Conservation (phyloP, 2,888 invertebrate genomes). For the Merodon equestris region DNA sequence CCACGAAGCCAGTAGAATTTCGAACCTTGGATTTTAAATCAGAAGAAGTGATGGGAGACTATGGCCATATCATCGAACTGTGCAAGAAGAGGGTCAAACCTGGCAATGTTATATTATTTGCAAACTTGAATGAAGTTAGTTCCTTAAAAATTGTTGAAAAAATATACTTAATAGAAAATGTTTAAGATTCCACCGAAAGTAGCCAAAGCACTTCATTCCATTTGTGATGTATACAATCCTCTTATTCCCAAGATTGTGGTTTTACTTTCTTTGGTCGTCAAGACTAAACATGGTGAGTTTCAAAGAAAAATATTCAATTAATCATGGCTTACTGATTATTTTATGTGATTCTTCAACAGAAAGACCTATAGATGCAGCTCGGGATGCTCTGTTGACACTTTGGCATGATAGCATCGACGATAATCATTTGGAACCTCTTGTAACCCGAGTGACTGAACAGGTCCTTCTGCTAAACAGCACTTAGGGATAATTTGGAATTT, state of each 20-base stretch:
- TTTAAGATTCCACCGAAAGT: constrained; percentile 73
- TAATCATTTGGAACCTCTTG: constrained; percentile 74
- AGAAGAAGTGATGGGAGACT: constrained; percentile 70
- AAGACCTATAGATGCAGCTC: constrained; percentile 68
- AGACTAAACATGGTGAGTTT: constrained; percentile 31
- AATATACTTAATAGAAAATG: neutral
- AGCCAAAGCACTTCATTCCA: constrained; percentile 80
- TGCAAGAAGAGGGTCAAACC: constrained; percentile 72
- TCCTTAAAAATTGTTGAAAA: neutral
- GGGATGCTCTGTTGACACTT: constrained; percentile 70
- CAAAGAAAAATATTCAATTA: neutral
- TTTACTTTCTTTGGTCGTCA: constrained; percentile 76
- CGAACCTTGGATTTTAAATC: constrained; percentile 70
- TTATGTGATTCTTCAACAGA: constrained; percentile 13
- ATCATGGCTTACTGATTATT: constrained; percentile 1
- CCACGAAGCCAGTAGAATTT: constrained; percentile 66
- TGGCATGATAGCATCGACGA: constrained; percentile 72
- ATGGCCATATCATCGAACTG: constrained; percentile 74
- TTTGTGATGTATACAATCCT: constrained; percentile 81
- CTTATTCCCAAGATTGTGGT: constrained; percentile 78
- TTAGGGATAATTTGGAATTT: too few relatives aligned
- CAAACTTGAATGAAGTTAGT: constrained; percentile 74
- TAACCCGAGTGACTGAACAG: constrained; percentile 76
- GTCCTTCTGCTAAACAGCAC: constrained; percentile 71
- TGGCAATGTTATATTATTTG: constrained; percentile 75